These are phyloP conservation scores for Ciona savignyi DNA, from an alignment of 23 tunicate genomes.

Conservation along the genomic window DNA sequence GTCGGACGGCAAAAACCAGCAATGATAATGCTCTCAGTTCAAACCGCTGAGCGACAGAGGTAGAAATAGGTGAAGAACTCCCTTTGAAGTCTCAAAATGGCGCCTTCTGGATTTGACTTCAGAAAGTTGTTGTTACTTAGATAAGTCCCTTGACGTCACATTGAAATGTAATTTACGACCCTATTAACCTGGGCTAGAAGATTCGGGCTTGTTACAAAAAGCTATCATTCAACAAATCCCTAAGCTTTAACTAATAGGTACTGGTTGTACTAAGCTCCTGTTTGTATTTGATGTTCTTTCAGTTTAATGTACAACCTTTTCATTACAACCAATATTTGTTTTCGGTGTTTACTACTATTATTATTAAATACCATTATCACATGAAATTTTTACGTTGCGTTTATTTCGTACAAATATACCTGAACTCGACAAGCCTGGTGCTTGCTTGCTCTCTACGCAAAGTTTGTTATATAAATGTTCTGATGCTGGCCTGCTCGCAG, in stretches of 20 bases:
- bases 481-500: no score
- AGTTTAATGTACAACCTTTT: no score
- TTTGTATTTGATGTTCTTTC: no score
- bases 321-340: neutral
- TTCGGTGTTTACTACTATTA: neutral
- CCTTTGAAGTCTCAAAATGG: neutral
- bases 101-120: conserved; percentile 1
- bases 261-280: no score
- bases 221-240: neutral
- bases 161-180: neutral
- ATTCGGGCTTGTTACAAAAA: neutral
- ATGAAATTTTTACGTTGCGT: no score
- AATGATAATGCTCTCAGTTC: neutral
- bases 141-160: conserved; percentile 1
- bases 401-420: no score
- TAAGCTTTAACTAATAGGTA: neutral
- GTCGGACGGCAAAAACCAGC: neutral
- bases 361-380: neutral
- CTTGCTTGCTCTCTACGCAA: no score
- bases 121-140: neutral
- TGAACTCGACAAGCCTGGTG: no score
- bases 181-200: neutral
- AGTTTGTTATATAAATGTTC: no score
- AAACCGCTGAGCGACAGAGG: neutral
- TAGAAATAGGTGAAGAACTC: neutral